A percentile compares a stretch with the other conserved stretches of the same genome.
These are phyloP conservation scores for Xenentodon cancila DNA, from an alignment of 2,797 vertebrate species.

Conservation along the genomic window DNA sequence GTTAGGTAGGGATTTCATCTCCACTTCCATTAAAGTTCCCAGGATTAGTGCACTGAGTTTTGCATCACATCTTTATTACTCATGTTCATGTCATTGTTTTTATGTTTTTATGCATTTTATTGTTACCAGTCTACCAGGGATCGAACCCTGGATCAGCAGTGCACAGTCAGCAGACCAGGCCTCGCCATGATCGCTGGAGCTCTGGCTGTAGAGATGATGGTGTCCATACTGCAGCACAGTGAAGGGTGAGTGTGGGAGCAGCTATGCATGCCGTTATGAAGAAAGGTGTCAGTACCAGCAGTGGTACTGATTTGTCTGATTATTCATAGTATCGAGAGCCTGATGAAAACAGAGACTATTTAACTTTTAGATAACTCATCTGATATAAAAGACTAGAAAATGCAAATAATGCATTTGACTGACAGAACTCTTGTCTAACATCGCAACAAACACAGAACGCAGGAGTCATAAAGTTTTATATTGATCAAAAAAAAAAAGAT, in stretches of 20 bases:
- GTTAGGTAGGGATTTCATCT: not conserved
- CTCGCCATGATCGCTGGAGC: slow-evolving; percentile 96
- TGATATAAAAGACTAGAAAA: too few species aligned
- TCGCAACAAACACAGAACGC: too few species aligned
- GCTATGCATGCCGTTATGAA: too few species aligned
- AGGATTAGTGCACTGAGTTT: not conserved
- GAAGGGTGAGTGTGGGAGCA: slow-evolving; percentile 86
- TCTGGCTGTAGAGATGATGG: slow-evolving; percentile 96
- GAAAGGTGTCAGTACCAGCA: too few species aligned
- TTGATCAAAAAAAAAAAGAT: too few species aligned
- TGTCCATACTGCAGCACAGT: slow-evolving; percentile 94
- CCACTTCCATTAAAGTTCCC: not conserved
- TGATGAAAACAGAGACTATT: too few species aligned
- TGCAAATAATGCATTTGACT: too few species aligned
- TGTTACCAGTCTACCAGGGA: slow-evolving; percentile 91
- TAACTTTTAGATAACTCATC: too few species aligned
- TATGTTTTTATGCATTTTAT: not conserved
- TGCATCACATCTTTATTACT: not conserved
- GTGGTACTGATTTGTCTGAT: too few species aligned
- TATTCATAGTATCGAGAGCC: too few species aligned
- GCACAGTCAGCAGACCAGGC: slow-evolving; percentile 95
- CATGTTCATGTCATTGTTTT: slow-evolving; percentile 1
- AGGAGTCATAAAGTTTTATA: too few species aligned
- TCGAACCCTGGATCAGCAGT: slow-evolving; percentile 97
- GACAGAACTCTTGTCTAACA: too few species aligned